Evolutionary conservation across 2,113 vertebrate genomes (phyloP).

Genomic region (Tursiops truncatus): DNA sequence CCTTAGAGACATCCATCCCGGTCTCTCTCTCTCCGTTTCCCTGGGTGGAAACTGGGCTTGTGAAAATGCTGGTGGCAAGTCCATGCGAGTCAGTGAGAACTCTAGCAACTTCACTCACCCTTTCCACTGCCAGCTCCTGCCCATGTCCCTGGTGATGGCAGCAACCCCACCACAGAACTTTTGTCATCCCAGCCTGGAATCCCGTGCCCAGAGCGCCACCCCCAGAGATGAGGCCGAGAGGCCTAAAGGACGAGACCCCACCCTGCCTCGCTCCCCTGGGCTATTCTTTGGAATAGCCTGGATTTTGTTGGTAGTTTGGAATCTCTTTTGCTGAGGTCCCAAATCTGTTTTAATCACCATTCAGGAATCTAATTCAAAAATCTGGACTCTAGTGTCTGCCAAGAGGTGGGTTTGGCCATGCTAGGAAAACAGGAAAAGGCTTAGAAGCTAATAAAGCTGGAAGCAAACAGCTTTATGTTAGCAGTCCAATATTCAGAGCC

Average conservation of each 20-base stretch:
- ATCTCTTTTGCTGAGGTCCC: neutral
- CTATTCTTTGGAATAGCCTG: neutral
- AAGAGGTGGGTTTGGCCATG: conserved; percentile 73
- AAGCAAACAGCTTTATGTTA: conserved; percentile 73
- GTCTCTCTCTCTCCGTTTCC: neutral
- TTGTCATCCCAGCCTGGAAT: neutral
- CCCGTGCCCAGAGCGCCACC: neutral
- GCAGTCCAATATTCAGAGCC: conserved; percentile 40
- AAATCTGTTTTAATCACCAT: conserved; percentile 32
- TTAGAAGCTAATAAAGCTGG: conserved; percentile 78
- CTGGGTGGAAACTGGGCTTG: neutral
- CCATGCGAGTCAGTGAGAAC: neutral
- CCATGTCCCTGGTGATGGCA: accelerated
- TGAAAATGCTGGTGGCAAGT: neutral
- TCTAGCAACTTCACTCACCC: neutral
- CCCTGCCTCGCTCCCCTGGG: neutral
- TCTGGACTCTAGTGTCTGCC: conserved; percentile 67
- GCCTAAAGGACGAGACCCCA: accelerated
- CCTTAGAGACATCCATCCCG: neutral
- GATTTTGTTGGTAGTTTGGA: neutral
- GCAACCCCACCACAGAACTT: neutral
- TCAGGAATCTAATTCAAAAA: neutral
- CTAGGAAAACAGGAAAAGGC: conserved; percentile 82
- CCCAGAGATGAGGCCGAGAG: neutral
- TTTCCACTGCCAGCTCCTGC: neutral